These are phyloP conservation scores for Neoseiulus cucumeris DNA, from an alignment of 1,140 invertebrate genomes.

Conservation along the genomic window DNA sequence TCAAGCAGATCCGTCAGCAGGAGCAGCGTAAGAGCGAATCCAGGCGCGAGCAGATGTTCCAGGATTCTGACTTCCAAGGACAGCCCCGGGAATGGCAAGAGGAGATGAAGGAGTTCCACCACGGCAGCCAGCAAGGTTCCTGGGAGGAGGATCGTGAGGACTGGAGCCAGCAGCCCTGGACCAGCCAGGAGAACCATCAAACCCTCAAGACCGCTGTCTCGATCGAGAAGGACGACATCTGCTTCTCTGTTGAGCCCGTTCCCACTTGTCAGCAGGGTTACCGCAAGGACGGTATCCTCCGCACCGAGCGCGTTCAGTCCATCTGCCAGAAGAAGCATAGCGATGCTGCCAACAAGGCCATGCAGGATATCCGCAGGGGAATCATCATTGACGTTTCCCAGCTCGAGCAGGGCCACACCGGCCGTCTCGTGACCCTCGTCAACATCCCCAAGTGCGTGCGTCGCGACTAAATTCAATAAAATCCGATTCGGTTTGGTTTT, in stretches of 20 bases:
- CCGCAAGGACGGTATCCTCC: neutral
- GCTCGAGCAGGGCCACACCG: neutral
- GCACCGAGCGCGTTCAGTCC: neutral
- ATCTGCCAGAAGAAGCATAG: neutral
- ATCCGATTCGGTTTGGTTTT: neutral
- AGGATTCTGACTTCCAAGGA: too few species aligned
- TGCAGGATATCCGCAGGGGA: neutral
- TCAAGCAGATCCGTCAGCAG: neutral
- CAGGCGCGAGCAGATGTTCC: neutral
- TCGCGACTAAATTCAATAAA: neutral
- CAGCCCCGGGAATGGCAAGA: too few species aligned
- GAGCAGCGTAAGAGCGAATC: neutral
- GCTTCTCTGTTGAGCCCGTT: neutral
- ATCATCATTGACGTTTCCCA: neutral
- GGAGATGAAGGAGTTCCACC: neutral
- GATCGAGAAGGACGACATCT: neutral
- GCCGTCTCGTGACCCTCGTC: neutral
- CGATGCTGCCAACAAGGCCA: neutral
- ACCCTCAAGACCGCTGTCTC: neutral
- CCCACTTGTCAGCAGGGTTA: neutral
- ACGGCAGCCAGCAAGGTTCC: neutral
- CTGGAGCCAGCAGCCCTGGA: neutral
- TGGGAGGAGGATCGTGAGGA: neutral
- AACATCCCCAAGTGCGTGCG: neutral
- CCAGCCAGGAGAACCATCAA: neutral